phyloP scores from a whole-genome alignment of 1,140 invertebrate species.

The Meteorus sp. region DNA sequence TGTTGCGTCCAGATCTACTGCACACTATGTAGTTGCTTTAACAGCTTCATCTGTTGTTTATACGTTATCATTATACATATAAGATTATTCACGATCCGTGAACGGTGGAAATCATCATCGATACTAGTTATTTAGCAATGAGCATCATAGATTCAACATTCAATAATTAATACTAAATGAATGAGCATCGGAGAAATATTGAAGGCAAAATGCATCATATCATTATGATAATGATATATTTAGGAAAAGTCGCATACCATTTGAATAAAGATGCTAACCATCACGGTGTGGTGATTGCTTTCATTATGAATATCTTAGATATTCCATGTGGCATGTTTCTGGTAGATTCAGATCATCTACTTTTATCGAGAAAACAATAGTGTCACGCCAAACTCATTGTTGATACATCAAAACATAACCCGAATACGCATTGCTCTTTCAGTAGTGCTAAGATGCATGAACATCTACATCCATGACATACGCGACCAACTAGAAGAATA shows the following conservation, averaged over 20 bases:
- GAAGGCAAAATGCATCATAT: background rate
- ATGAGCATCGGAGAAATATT: background rate
- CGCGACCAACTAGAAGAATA: no score
- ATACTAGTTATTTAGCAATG: no score
- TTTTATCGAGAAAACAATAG: conserved; percentile 62
- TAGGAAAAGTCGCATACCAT: no score
- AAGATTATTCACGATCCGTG: background rate
- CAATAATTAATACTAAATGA: background rate
- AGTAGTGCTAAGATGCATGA: conserved; percentile 71
- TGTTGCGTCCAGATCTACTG: conserved; percentile 40
- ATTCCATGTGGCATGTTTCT: conserved; percentile 64
- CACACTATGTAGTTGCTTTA: conserved; percentile 45
- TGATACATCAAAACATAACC: conserved; percentile 63
- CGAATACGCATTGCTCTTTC: conserved; percentile 78
- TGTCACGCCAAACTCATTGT: conserved; percentile 57
- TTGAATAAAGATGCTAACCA: no score
- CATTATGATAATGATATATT: no score
- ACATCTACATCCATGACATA: no score
- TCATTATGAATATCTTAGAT: conserved; percentile 35
- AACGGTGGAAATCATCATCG: no score
- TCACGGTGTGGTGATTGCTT: background rate
- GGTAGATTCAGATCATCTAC: conserved; percentile 63
- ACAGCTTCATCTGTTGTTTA: background rate
- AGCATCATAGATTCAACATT: no score
- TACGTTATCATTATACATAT: background rate